These are phyloP conservation scores for Ruditapes philippinarum DNA, from an alignment of 1,140 invertebrate genomes.

Conservation along the genomic window DNA sequence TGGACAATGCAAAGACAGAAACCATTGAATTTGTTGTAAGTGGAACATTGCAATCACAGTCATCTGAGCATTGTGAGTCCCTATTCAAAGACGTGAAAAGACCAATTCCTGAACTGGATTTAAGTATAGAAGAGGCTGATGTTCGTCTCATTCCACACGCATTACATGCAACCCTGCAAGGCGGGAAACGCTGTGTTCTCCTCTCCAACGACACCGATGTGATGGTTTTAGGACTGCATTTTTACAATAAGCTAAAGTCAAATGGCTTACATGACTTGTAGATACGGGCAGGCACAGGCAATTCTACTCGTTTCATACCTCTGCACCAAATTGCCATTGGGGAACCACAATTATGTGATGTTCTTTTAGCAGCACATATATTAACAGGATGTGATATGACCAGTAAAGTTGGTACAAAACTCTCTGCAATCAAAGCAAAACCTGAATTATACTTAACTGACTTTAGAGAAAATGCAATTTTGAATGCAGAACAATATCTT, in stretches of 20 bases:
- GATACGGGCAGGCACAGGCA: constrained; percentile 3
- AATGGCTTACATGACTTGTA: background rate
- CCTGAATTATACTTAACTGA: background rate
- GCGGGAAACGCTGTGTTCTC: background rate
- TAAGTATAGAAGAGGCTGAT: constrained; percentile 1
- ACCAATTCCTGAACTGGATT: background rate
- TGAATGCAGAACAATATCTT: background rate
- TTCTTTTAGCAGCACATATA: background rate
- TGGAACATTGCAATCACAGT: background rate
- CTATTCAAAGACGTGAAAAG: background rate
- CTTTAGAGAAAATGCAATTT: background rate
- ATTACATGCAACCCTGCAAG: background rate
- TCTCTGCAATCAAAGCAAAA: background rate
- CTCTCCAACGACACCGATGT: constrained; percentile 6
- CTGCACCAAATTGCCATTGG: background rate
- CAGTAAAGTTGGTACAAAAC: constrained; percentile 34
- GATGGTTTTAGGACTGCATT: background rate
- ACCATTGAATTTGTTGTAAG: background rate
- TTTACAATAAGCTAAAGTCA: background rate
- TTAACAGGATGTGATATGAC: constrained; percentile 37
- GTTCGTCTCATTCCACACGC: constrained; percentile 8
- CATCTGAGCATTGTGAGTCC: no score
- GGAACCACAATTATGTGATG: background rate
- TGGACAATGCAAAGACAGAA: background rate
- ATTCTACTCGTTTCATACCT: background rate